These are phyloP conservation scores for Pipa parva DNA, from an alignment of 2,113 vertebrate species.

Conservation along the genomic window DNA sequence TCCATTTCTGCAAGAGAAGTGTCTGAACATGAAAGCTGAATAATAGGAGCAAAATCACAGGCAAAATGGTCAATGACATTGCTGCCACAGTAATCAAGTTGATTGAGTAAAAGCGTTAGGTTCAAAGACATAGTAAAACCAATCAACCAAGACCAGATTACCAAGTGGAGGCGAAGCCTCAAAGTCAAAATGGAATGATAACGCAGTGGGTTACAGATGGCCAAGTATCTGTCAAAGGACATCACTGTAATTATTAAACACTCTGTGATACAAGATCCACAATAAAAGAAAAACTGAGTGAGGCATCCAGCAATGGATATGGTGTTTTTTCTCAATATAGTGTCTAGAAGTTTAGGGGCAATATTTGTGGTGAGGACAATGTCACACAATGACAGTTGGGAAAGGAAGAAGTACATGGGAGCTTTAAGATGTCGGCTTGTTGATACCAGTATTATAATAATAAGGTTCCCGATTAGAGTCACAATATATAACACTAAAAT, in stretches of 20 bases:
- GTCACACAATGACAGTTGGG: constrained; percentile 10
- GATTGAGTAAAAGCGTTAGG: constrained; percentile 16
- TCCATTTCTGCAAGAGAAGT: not conserved
- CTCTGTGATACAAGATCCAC: not conserved
- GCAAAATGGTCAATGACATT: constrained; percentile 42
- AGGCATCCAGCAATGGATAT: constrained; percentile 37
- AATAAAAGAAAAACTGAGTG: constrained; percentile 40
- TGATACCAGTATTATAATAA: not conserved
- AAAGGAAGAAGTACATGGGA: constrained; percentile 49
- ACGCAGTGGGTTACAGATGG: constrained; percentile 43
- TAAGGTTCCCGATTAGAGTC: not conserved
- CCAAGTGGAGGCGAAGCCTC: rapidly evolving
- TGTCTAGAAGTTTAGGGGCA: constrained; percentile 37
- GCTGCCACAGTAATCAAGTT: constrained; percentile 21
- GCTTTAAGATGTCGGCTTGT: constrained; percentile 24
- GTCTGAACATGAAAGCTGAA: constrained; percentile 22
- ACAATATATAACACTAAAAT: not conserved
- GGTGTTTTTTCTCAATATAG: rapidly evolving
- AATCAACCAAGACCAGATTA: constrained; percentile 12
- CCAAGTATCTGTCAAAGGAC: constrained; percentile 28
- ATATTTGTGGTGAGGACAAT: constrained; percentile 39
- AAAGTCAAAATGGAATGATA: rapidly evolving
- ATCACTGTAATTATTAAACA: constrained; percentile 10
- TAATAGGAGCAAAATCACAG: constrained; percentile 31
- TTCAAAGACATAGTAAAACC: constrained; percentile 6